Percentiles rank a stretch among this genome's conserved stretches.
Evolutionary conservation across 1,140 invertebrate genomes (phyloP).

Genomic region (Dermatophagoides farinae): DNA sequence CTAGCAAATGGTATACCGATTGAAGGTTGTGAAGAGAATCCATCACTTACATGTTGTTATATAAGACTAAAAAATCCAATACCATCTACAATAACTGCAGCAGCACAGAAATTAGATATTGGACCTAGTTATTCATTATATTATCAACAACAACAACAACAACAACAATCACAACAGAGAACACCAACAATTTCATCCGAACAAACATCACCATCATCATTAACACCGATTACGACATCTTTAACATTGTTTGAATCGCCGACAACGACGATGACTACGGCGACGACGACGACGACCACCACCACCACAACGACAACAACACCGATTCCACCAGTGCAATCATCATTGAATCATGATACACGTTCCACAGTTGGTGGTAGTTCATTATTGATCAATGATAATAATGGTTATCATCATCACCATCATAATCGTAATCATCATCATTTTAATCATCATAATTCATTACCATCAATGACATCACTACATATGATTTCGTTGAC

Average conservation of each 20-base stretch:
- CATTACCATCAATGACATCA: not conserved
- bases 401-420: too few species aligned
- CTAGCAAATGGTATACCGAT: constrained; percentile 13
- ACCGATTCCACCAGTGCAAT: not conserved
- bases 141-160: too few species aligned
- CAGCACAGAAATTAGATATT: not conserved
- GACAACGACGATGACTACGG: not conserved
- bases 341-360: too few species aligned
- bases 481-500: not conserved
- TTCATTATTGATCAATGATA: too few species aligned
- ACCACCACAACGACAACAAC: not conserved
- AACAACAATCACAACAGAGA: too few species aligned
- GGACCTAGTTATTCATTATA: not conserved
- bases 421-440: too few species aligned
- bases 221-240: too few species aligned
- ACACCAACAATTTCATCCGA: too few species aligned
- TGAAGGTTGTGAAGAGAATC: constrained; percentile 14
- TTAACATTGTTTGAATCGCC: too few species aligned
- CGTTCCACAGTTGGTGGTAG: too few species aligned
- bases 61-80: not conserved
- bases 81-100: not conserved
- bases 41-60: constrained; percentile 12
- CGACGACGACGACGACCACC: not conserved
- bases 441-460: too few species aligned
- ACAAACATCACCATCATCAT: too few species aligned